Percentiles rank a stretch among this genome's conserved stretches.
Evolutionary conservation across 2,888 invertebrate genomes (phyloP).

Genomic region (Colostygia pectinataria): DNA sequence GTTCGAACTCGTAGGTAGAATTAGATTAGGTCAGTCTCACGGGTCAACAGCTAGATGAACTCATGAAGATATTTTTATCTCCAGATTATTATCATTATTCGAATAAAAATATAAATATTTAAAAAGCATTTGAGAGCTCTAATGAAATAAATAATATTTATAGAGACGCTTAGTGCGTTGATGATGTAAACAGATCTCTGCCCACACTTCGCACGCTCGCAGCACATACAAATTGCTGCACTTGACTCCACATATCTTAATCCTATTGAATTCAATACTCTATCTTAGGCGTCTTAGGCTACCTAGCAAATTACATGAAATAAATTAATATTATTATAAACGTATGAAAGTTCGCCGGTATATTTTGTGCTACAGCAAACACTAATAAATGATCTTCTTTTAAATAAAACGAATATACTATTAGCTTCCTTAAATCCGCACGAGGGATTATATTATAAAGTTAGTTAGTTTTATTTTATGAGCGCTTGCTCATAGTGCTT

Average conservation of each 20-base stretch:
- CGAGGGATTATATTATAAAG: constrained; percentile 22
- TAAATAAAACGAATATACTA: constrained; percentile 14
- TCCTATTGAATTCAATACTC: constrained; percentile 42
- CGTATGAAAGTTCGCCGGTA: neutral
- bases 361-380: neutral
- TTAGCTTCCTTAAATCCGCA: constrained; percentile 23
- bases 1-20: constrained; percentile 3
- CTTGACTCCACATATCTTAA: constrained; percentile 47
- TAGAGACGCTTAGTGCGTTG: constrained; percentile 23
- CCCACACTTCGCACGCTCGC: constrained; percentile 39
- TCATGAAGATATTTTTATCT: constrained; percentile 19
- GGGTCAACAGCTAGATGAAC: constrained; percentile 18
- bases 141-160: constrained; percentile 25
- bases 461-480: constrained; percentile 30
- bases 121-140: constrained; percentile 26
- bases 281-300: constrained; percentile 22
- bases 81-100: constrained; percentile 20
- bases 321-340: neutral
- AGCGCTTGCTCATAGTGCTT: constrained; percentile 26
- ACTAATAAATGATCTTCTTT: neutral
- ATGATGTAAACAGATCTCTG: constrained; percentile 34
- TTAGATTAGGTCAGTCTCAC: constrained; percentile 18
- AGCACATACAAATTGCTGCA: constrained; percentile 50
- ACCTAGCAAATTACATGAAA: too few species aligned
- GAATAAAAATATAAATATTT: constrained; percentile 19